Evolutionary conservation across 1,140 invertebrate genomes (phyloP).

Genomic region (Hesperophylax magnus): DNA sequence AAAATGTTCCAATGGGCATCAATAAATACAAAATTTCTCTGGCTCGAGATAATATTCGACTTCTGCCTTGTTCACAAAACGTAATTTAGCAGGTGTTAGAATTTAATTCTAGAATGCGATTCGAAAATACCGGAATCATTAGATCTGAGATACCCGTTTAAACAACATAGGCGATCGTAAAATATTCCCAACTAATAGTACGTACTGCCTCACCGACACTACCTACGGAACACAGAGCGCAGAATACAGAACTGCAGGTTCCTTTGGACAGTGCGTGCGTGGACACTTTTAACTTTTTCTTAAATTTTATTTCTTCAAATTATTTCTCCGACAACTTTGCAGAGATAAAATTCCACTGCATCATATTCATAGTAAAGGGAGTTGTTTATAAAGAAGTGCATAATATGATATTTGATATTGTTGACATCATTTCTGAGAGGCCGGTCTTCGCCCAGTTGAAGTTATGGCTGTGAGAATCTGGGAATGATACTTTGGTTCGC

Average conservation of each 20-base stretch:
- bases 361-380: too few relatives aligned
- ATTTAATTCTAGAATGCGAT: constrained; percentile 4
- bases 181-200: background rate
- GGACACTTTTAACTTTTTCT: too few relatives aligned
- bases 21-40: constrained; percentile 18
- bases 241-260: too few relatives aligned
- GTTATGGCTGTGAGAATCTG: background rate
- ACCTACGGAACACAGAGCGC: too few relatives aligned
- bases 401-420: constrained; percentile 19
- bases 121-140: constrained; percentile 19
- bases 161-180: background rate
- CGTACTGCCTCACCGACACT: too few relatives aligned
- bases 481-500: background rate
- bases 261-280: too few relatives aligned
- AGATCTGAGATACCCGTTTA: constrained; percentile 11
- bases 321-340: too few relatives aligned
- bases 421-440: background rate
- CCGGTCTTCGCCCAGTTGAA: background rate
- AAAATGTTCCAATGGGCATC: background rate
- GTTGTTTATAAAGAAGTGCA: too few relatives aligned
- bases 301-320: too few relatives aligned
- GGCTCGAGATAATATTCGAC: background rate
- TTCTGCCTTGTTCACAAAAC: background rate
- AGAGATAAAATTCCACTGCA: too few relatives aligned
- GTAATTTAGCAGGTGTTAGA: constrained; percentile 3